Evolutionary conservation across 2,888 invertebrate species (phyloP).

Genomic region (Mesoligia furuncula): DNA sequence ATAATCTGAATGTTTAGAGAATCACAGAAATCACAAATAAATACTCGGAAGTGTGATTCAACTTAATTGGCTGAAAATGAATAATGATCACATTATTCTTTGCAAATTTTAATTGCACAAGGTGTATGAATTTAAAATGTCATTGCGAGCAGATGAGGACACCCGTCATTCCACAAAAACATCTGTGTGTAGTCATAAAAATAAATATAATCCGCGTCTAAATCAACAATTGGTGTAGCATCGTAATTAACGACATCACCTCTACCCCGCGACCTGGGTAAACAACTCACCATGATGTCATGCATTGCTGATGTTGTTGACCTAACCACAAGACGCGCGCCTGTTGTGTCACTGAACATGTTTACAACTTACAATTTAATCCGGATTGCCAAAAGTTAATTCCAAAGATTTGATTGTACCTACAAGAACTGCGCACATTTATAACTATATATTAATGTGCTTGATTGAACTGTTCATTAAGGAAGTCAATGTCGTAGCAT

Average conservation of each 20-base stretch:
- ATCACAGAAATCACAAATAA: constrained; percentile 25
- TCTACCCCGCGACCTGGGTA: constrained; percentile 81
- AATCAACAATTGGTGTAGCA: constrained; percentile 76
- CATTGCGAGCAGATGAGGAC: constrained; percentile 38
- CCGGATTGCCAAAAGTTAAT: constrained; percentile 36
- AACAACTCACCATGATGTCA: constrained; percentile 87
- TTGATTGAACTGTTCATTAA: constrained; percentile 6
- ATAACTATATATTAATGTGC: constrained; percentile 18
- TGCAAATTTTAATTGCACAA: constrained; percentile 19
- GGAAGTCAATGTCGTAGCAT: constrained; percentile 12
- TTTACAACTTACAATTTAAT: constrained; percentile 35
- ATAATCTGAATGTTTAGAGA: constrained; percentile 25
- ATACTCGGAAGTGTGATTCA: constrained; percentile 36
- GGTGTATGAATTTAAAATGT: constrained; percentile 25
- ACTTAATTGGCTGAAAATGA: constrained; percentile 9
- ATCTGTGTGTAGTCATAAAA: constrained; percentile 54
- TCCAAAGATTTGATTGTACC: constrained; percentile 47
- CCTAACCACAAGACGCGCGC: constrained; percentile 74
- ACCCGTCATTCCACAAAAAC: constrained; percentile 41
- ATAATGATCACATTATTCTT: constrained; percentile 27
- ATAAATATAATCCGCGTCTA: constrained; percentile 68
- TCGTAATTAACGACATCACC: constrained; percentile 81
- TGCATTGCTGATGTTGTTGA: constrained; percentile 83
- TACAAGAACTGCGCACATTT: constrained; percentile 19
- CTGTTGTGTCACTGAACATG: constrained; percentile 64